These are phyloP conservation scores for Pyrochroa serraticornis DNA, from an alignment of 2,888 invertebrate genomes.

Conservation along the genomic window DNA sequence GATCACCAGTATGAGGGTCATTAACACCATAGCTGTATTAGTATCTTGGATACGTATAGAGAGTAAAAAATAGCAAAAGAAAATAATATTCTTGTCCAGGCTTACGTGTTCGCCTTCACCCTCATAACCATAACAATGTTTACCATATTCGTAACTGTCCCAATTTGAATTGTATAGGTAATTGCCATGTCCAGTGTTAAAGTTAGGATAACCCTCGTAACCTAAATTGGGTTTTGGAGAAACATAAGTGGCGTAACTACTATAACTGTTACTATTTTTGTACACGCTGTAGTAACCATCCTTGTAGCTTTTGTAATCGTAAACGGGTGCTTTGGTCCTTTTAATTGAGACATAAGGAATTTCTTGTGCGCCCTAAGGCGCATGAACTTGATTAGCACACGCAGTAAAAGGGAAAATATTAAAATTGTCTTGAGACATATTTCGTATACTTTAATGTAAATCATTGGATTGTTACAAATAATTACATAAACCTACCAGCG, in stretches of 20 bases:
- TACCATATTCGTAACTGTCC: background rate
- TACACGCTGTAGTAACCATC: background rate
- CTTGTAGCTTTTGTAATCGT: background rate
- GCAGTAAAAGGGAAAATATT: background rate
- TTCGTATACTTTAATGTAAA: too few species aligned
- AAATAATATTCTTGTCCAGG: background rate
- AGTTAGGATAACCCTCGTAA: conserved; percentile 8
- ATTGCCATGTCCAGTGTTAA: background rate
- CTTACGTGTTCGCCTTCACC: conserved; percentile 17
- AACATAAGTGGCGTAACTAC: background rate
- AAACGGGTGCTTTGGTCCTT: background rate
- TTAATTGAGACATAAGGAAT: background rate
- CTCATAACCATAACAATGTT: conserved; percentile 3
- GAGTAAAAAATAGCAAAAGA: background rate
- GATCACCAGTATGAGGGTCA: conserved; percentile 23
- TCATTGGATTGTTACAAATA: background rate
- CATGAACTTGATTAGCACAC: background rate
- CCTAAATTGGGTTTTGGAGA: conserved; percentile 1
- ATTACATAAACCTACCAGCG: conserved; percentile 13
- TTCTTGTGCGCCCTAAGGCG: background rate
- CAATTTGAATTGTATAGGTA: too few species aligned
- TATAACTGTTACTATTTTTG: background rate
- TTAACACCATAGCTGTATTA: conserved; percentile 19
- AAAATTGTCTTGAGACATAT: too few species aligned
- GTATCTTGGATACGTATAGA: conserved; percentile 25